phyloP scores from a whole-genome alignment of 1,140 invertebrate genomes.

The Xylocopa sonorina region DNA sequence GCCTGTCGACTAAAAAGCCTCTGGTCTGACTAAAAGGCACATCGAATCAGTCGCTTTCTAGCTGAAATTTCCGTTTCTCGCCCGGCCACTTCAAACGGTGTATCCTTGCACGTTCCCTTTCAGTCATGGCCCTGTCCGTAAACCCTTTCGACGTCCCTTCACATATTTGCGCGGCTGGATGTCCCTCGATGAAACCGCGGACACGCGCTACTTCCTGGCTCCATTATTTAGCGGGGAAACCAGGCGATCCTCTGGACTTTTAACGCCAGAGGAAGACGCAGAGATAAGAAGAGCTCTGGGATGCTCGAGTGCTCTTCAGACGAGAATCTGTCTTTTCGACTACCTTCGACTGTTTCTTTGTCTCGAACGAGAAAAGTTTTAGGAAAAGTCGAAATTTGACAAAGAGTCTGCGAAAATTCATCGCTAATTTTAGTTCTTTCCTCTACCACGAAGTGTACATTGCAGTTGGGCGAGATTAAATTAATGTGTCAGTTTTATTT shows the following conservation, averaged over 20 bases:
- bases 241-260: neutral
- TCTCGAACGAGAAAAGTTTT: too few species aligned
- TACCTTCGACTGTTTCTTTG: neutral
- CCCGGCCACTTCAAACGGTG: slow-evolving; percentile 7
- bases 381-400: neutral
- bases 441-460: too few species aligned
- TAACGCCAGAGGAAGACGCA: too few species aligned
- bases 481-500: too few species aligned
- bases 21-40: slow-evolving; percentile 22
- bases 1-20: slow-evolving; percentile 25
- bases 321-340: neutral
- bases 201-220: neutral
- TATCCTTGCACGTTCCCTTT: neutral
- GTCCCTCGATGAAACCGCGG: neutral
- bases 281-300: neutral
- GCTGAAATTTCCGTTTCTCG: slow-evolving; percentile 2
- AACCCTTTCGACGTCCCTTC: neutral
- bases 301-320: neutral
- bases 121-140: neutral
- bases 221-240: neutral
- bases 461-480: too few species aligned
- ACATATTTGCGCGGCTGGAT: neutral
- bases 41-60: slow-evolving; percentile 20
- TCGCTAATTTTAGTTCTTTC: too few species aligned
- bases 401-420: too few species aligned